Conservation (phyloP, 2,113 vertebrate genomes). For the Argyrosomus japonicus region DNA sequence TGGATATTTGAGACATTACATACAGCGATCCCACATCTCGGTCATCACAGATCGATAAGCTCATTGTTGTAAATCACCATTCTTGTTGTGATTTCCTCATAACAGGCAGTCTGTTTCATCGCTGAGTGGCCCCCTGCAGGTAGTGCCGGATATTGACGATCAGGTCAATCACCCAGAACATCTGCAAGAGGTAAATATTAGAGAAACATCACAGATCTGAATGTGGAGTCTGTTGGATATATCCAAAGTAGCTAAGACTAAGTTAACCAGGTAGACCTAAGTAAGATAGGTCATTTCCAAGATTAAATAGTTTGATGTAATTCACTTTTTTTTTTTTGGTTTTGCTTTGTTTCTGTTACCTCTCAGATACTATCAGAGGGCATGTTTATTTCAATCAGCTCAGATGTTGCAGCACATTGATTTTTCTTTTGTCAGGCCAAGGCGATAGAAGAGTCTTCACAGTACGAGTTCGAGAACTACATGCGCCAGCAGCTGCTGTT, state of each 20-base stretch:
- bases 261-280: too few species aligned
- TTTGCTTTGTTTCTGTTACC: neutral
- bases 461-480: constrained; percentile 99
- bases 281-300: too few species aligned
- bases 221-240: neutral
- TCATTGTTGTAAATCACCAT: neutral
- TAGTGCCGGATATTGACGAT: constrained; percentile 98
- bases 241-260: neutral
- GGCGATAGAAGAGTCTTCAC: constrained; percentile 95
- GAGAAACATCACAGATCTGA: neutral
- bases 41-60: neutral
- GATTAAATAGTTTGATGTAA: neutral
- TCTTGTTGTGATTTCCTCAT: constrained; percentile 12
- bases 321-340: neutral
- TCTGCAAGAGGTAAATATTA: constrained; percentile 89
- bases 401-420: constrained; percentile 20
- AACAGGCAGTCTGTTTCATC: constrained; percentile 96
- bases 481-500: constrained; percentile 98
- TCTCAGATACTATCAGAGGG: neutral
- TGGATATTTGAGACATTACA: constrained; percentile 33
- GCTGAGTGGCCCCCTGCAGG: constrained; percentile 95
- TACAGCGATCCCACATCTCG: neutral
- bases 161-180: constrained; percentile 92
- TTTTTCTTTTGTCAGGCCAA: constrained; percentile 86
- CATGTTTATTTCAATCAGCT: neutral